A percentile compares a stretch with the other conserved stretches of the same genome.
phyloP scores from a whole-genome alignment of 2,113 vertebrate species.

The Meles meles region DNA sequence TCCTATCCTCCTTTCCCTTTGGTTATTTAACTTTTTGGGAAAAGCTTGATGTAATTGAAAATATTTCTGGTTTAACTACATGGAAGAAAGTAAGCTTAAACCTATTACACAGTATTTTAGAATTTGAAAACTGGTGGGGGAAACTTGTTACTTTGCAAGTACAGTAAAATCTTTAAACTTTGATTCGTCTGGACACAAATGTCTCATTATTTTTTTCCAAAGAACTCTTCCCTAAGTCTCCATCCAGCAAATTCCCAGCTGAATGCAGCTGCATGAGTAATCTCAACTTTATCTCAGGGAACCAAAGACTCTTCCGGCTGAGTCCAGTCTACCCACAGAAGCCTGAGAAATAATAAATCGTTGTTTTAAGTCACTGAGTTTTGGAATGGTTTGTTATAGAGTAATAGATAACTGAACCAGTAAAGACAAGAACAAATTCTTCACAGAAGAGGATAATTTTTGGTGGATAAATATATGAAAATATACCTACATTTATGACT shows the following conservation, averaged over 20 bases:
- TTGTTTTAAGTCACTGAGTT: neutral
- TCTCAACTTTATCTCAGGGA: neutral
- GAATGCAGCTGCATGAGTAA: neutral
- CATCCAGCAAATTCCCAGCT: neutral
- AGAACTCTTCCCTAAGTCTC: neutral
- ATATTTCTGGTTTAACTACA: neutral
- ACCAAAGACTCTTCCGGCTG: neutral
- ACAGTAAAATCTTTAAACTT: neutral
- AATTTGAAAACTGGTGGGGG: neutral
- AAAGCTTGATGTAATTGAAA: neutral
- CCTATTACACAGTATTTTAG: neutral
- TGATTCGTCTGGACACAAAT: neutral
- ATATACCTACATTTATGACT: neutral
- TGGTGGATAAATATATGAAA: neutral
- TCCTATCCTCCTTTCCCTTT: neutral
- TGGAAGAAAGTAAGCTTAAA: neutral
- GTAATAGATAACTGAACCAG: neutral
- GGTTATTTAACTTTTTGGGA: neutral
- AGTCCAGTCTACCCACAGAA: neutral
- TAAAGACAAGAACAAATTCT: neutral
- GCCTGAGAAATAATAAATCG: neutral
- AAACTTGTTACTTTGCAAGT: neutral
- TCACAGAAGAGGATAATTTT: neutral
- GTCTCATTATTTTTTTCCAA: neutral
- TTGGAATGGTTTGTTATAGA: neutral